Percentiles rank a stretch among this genome's conserved stretches.
Evolutionary conservation across 2,113 vertebrate species (phyloP).

Genomic region (Aspiorhynchus laticeps): DNA sequence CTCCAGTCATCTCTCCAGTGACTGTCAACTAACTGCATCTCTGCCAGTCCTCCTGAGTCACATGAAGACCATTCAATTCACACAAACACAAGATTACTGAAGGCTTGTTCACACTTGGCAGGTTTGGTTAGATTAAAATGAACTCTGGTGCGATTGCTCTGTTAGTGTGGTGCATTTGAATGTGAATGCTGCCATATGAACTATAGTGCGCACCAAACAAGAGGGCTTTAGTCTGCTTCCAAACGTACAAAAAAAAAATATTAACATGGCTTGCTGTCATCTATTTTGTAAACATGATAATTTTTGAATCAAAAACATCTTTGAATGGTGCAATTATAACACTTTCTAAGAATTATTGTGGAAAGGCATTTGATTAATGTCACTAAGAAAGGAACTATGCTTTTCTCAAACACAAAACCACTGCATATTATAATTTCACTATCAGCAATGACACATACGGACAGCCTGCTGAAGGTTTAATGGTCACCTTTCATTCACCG

Average conservation of each 20-base stretch:
- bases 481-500: conserved; percentile 33
- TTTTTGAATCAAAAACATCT: neutral
- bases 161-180: too few species aligned
- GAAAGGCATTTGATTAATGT: neutral
- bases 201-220: neutral
- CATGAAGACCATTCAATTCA: conserved; percentile 13
- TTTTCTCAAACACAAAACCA: neutral
- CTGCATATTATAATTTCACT: conserved; percentile 24
- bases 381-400: neutral
- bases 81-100: neutral
- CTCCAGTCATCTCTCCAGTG: neutral
- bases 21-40: neutral
- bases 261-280: neutral
- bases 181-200: neutral
- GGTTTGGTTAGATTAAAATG: neutral
- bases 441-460: neutral
- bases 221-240: neutral
- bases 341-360: neutral
- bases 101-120: neutral
- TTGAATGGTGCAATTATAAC: neutral
- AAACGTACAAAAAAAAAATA: neutral
- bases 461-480: conserved; percentile 30
- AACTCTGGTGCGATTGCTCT: neutral
- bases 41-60: neutral
- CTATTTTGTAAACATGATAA: neutral